Base-by-base conservation (phyloP, 1,140 invertebrate species). In the Drosophila parabipectinata region DNA sequence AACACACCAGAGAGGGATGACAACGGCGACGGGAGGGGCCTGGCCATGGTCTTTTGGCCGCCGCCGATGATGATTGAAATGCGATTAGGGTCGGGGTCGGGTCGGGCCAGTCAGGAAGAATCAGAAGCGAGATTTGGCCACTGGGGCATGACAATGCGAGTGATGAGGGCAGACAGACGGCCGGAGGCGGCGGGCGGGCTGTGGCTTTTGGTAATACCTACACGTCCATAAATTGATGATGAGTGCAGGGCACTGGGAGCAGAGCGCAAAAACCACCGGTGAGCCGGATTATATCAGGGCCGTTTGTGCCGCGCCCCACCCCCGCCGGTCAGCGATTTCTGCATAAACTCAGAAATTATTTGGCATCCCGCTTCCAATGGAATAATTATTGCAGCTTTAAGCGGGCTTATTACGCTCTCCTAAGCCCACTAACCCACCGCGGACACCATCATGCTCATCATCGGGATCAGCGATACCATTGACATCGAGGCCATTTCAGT, bases 61-160 rank as follows among this genome's bases (percentile, higher is more conserved):
- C 77, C 67, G 71, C 74, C 82, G 72, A 72, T 72, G 83, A 88
- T 88, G 82, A 87, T 83, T 87, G 82, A 87, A 87, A 87, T 79
- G 82, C 82, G 82, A 87, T 87, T 87, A 87, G 83, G 79, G 79
- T 82, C 79, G 60, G 79, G 54, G 67, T n/a, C 47, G 60, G 47
- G 78, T 64, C 8, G 8, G 39, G 12, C 51, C 82, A 75, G 77
- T 68, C 73, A 67, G 81, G 63, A 34, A 32, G 63, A 68, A 34
- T 53, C 81, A 71, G 68, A 60, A 57, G 69, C 77, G 58, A 68
- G 82, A 87, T 87, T 88, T 88, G 83, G 72, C 59, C 83, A 87
- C 47, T 87, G 83, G 84, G 55, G 83, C 82, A 87, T 83, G 69
- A 87, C 75, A 87, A 82, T 88, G 83, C 71, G 45, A 78, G 71